These are phyloP conservation scores for Frankliniella intonsa DNA, from an alignment of 2,888 invertebrate species.

Conservation along the genomic window DNA sequence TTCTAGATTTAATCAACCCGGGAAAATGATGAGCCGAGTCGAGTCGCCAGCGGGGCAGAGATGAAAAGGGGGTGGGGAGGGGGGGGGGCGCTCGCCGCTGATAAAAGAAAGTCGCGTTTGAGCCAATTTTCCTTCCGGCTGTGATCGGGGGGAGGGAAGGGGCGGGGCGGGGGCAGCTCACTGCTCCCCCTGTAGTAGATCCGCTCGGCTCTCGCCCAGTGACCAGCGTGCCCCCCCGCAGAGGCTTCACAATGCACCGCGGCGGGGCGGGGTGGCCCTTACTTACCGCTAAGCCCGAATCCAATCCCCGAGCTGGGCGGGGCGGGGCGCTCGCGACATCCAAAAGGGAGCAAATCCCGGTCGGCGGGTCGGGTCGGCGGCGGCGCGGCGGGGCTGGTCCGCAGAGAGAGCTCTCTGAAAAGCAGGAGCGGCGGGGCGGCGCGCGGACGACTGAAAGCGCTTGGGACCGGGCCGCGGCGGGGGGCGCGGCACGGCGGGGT, in stretches of 20 bases:
- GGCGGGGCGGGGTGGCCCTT: neutral
- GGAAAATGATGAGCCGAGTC: neutral
- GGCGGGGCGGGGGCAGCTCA: neutral
- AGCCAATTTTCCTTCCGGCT: neutral
- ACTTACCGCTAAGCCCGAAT: no score
- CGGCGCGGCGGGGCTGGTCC: neutral
- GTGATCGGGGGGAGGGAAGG: neutral
- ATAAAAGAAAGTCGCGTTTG: neutral
- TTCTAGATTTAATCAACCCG: constrained; percentile 15
- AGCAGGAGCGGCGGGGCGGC: no score
- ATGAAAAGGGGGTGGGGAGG: neutral
- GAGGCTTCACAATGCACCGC: neutral
- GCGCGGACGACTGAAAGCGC: no score
- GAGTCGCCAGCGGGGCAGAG: neutral
- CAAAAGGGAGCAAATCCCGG: no score
- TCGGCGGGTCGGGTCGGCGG: neutral
- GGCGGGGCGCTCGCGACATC: no score
- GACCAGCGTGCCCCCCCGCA: no score
- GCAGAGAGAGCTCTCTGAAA: no score
- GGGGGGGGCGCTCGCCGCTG: neutral
- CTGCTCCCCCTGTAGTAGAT: neutral
- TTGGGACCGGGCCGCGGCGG: no score
- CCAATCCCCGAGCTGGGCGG: no score
- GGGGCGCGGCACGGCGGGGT: no score
- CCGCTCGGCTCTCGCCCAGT: no score